A percentile compares a stretch with the other conserved stretches of the same genome.
Evolutionary conservation across 2,113 vertebrate genomes (phyloP).

Genomic region (Notechis scutatus): DNA sequence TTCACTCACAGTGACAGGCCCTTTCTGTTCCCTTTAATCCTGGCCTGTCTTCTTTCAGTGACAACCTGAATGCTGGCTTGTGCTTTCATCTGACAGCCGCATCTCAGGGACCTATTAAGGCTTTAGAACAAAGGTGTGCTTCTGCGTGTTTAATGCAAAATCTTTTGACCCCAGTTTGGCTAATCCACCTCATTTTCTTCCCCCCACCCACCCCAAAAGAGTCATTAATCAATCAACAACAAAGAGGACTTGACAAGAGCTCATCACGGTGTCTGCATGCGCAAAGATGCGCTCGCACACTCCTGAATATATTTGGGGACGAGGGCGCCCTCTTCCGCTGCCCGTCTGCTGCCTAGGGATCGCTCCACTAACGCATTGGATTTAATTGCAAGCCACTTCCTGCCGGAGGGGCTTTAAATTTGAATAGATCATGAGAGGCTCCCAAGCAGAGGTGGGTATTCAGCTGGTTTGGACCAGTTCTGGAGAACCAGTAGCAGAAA

Average conservation of each 20-base stretch:
- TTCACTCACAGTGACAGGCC: not conserved
- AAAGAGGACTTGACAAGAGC: slow-evolving; percentile 72
- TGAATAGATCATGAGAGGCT: not conserved
- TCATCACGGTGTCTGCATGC: rapidly evolving
- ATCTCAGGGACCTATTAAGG: not conserved
- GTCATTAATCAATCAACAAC: slow-evolving; percentile 82
- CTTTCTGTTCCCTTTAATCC: not conserved
- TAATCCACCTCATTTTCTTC: slow-evolving; percentile 59
- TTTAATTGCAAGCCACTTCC: not conserved
- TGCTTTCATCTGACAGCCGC: not conserved
- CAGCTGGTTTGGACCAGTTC: no score
- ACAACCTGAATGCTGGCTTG: not conserved
- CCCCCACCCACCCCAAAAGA: slow-evolving; percentile 63
- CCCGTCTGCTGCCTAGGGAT: slow-evolving; percentile 53
- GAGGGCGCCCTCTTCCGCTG: slow-evolving; percentile 57
- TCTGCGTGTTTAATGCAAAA: slow-evolving; percentile 84
- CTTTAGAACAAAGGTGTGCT: slow-evolving; percentile 65
- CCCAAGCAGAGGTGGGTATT: no score
- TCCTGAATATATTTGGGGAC: slow-evolving; percentile 72
- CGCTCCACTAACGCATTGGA: slow-evolving; percentile 34
- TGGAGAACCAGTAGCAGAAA: no score
- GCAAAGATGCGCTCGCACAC: rapidly evolving
- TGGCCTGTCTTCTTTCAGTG: no score
- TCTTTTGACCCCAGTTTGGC: slow-evolving; percentile 58
- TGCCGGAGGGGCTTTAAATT: not conserved